phyloP scores from a whole-genome alignment of 2,888 invertebrate genomes.

The Polietes domitor region DNA sequence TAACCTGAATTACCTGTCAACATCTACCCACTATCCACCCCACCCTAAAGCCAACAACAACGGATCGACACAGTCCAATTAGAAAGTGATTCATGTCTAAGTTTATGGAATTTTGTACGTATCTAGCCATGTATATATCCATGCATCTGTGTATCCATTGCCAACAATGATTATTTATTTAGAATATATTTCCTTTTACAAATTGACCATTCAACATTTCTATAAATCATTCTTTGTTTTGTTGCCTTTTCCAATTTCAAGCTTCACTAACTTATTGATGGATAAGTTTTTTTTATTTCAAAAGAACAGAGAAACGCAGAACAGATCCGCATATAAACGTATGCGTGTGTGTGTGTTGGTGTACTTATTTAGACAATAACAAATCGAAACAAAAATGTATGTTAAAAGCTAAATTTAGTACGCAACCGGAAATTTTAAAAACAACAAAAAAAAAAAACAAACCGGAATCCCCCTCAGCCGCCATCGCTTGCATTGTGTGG shows the following conservation, averaged over 20 bases:
- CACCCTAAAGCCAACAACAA: constrained; percentile 11
- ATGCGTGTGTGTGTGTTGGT: not conserved
- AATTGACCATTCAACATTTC: constrained; percentile 51
- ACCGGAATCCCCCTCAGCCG: constrained; percentile 7
- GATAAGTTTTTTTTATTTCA: constrained; percentile 29
- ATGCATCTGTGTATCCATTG: constrained; percentile 40
- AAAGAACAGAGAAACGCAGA: constrained; percentile 30
- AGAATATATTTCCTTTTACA: constrained; percentile 29
- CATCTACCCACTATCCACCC: too few species aligned
- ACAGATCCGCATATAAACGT: not conserved
- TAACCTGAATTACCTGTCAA: too few species aligned
- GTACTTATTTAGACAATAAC: constrained; percentile 3
- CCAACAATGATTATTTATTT: constrained; percentile 26
- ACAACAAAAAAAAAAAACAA: constrained; percentile 33
- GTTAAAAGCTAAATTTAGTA: constrained; percentile 61
- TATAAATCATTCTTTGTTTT: constrained; percentile 24
- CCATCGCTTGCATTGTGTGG: constrained; percentile 21
- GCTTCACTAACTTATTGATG: constrained; percentile 72
- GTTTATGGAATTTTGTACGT: constrained; percentile 24
- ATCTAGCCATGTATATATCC: not conserved
- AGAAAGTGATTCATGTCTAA: constrained; percentile 22
- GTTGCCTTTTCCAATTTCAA: constrained; percentile 73
- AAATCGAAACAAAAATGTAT: constrained; percentile 37
- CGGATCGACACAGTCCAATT: constrained; percentile 23
- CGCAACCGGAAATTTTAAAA: constrained; percentile 61